Percentiles rank a stretch among this genome's conserved stretches.
Conservation (phyloP, 2,888 invertebrate genomes). For the Schrankia costaestrigalis region DNA sequence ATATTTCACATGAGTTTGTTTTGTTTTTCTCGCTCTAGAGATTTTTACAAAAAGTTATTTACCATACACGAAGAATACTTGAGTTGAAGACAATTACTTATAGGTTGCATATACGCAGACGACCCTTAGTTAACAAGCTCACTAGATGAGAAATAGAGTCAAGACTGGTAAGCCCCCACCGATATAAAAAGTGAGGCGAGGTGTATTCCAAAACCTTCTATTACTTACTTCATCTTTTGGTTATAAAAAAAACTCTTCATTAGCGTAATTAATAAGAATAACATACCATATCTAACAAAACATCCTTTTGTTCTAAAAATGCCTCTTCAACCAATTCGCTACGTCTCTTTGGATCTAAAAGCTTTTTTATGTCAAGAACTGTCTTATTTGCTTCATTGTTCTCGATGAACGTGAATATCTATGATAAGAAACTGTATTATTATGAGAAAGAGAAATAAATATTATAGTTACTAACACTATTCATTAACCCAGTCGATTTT, state of each 20-base stretch:
- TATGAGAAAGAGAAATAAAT: neutral
- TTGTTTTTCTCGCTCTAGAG: neutral
- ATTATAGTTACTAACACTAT: too few species aligned
- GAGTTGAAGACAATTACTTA: too few species aligned
- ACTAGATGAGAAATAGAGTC: too few species aligned
- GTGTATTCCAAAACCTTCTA: too few species aligned
- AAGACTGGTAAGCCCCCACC: too few species aligned
- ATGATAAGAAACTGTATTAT: neutral
- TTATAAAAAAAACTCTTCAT: too few species aligned
- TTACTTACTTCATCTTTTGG: too few species aligned
- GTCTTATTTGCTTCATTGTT: constrained; percentile 20
- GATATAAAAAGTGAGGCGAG: neutral
- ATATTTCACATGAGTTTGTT: neutral
- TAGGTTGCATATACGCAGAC: too few species aligned
- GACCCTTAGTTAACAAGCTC: too few species aligned
- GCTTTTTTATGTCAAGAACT: constrained; percentile 17
- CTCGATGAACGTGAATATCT: constrained; percentile 17
- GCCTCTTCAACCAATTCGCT: constrained; percentile 53
- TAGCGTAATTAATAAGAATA: neutral
- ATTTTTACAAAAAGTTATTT: too few species aligned
- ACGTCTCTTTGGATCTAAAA: constrained; percentile 40
- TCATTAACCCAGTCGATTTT: too few species aligned
- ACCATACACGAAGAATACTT: too few species aligned
- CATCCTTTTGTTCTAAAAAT: constrained; percentile 61
- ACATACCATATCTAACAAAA: constrained; percentile 59